phyloP scores from a whole-genome alignment of 2,797 vertebrate species.

The Vultur gryphus region DNA sequence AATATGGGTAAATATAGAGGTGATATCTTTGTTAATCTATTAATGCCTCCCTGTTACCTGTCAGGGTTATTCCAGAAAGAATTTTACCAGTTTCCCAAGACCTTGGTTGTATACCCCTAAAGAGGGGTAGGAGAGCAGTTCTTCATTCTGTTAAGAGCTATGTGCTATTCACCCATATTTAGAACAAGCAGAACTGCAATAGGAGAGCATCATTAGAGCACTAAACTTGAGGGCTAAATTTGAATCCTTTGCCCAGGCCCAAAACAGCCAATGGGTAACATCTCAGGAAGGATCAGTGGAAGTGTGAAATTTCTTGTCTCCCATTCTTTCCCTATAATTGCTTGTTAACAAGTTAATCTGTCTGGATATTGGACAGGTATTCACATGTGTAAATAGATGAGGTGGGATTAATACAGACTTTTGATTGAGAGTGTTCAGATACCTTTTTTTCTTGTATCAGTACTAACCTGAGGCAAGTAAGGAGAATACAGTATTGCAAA shows the following conservation, averaged over 20 bases:
- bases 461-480: neutral
- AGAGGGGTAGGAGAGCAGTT: neutral
- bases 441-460: neutral
- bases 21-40: neutral
- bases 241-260: neutral
- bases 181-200: neutral
- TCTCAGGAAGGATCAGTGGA: neutral
- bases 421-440: neutral
- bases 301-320: neutral
- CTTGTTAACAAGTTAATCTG: neutral
- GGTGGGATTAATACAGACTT: neutral
- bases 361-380: neutral
- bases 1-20: neutral
- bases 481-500: neutral
- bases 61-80: neutral
- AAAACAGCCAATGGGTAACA: neutral
- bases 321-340: neutral
- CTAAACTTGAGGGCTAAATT: neutral
- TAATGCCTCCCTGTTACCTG: neutral
- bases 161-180: neutral
- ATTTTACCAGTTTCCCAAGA: neutral
- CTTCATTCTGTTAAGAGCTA: neutral
- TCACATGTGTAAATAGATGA: neutral
- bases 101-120: neutral
- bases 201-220: neutral